Conservation (phyloP, 2,888 invertebrate species). For the Papilio gigon region DNA sequence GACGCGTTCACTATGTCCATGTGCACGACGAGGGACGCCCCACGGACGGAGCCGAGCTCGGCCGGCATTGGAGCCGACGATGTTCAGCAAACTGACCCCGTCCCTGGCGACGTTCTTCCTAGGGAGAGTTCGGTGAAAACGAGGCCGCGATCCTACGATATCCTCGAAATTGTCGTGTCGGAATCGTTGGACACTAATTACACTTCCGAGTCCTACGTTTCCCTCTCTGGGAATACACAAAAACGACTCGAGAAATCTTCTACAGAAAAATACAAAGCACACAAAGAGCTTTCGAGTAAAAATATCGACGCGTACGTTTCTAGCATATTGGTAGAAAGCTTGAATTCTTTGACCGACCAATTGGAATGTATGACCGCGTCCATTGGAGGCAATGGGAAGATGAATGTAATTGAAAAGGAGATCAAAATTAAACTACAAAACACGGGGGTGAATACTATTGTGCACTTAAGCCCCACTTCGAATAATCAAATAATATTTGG, state of each 20-base stretch:
- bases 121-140: conserved; percentile 55
- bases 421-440: conserved; percentile 79
- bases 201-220: conserved; percentile 46
- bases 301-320: conserved; percentile 80
- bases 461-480: conserved; percentile 77
- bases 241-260: conserved; percentile 45
- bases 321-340: conserved; percentile 77
- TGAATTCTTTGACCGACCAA: conserved; percentile 76
- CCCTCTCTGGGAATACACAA: conserved; percentile 44
- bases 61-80: conserved; percentile 47
- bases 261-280: conserved; percentile 43
- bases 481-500: conserved; percentile 78
- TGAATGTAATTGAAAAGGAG: conserved; percentile 77
- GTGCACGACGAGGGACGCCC: conserved; percentile 58
- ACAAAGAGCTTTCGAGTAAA: conserved; percentile 49
- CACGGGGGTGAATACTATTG: conserved; percentile 75
- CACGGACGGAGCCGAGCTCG: conserved; percentile 38
- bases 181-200: conserved; percentile 61
- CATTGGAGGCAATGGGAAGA: conserved; percentile 65
- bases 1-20: conserved; percentile 60
- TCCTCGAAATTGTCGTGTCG: conserved; percentile 75
- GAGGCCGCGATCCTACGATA: conserved; percentile 63
- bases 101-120: conserved; percentile 52
- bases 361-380: conserved; percentile 73
- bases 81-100: conserved; percentile 50